These are phyloP conservation scores for Pelecanoides urinatrix DNA, from an alignment of 2,113 vertebrate genomes.

Conservation along the genomic window DNA sequence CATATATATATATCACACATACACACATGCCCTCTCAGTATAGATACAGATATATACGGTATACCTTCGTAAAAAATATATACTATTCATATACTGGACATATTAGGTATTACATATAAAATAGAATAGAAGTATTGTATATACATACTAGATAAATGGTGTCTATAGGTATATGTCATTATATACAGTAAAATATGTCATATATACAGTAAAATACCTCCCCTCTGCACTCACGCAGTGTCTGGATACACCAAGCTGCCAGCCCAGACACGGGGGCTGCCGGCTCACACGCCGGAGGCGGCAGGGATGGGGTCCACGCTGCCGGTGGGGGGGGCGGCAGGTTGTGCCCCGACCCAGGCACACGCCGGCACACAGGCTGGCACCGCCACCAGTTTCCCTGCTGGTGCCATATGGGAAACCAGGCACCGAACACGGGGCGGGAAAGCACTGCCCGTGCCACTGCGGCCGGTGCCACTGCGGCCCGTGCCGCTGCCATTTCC, in stretches of 20 bases:
- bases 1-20: too few species aligned
- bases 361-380: neutral
- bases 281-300: fast-evolving
- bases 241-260: neutral
- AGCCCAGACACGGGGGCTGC: neutral
- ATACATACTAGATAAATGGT: neutral
- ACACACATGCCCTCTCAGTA: too few species aligned
- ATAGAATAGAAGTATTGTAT: neutral
- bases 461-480: neutral
- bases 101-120: neutral
- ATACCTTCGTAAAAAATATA: too few species aligned
- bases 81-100: too few species aligned
- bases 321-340: too few species aligned
- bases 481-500: neutral
- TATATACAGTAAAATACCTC: too few species aligned
- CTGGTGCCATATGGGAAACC: neutral
- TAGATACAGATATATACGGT: too few species aligned
- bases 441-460: neutral
- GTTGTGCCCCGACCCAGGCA: neutral
- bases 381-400: neutral
- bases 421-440: neutral
- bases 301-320: neutral
- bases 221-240: neutral
- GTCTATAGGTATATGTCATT: neutral
- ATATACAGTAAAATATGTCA: too few species aligned